A percentile compares a stretch with the other conserved stretches of the same genome.
These are phyloP conservation scores for Aphaenogaster ashmeadi DNA, from an alignment of 1,140 invertebrate genomes.

Conservation along the genomic window DNA sequence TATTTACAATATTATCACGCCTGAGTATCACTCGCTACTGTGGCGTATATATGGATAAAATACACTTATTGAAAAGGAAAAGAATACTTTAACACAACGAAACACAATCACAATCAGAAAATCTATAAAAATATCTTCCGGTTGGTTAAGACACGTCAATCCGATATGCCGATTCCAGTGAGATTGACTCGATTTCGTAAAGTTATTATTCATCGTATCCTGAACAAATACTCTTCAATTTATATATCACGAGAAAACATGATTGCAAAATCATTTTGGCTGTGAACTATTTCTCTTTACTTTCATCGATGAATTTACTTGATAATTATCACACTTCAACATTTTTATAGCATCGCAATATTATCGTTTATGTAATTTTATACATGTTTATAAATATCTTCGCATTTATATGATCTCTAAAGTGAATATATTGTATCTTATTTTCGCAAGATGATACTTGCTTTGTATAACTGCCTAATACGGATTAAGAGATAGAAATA, in stretches of 20 bases:
- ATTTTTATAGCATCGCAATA: constrained; percentile 14
- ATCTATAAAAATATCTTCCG: not conserved
- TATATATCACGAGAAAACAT: not conserved
- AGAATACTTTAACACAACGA: constrained; percentile 14
- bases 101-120: constrained; percentile 2
- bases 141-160: not conserved
- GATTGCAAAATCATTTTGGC: constrained; percentile 55
- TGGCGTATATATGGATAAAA: not conserved
- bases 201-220: not conserved
- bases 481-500: constrained; percentile 14
- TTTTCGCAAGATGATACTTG: not conserved
- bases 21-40: not conserved
- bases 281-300: constrained; percentile 43
- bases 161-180: not conserved
- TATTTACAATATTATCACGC: not conserved
- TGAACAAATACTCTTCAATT: not conserved
- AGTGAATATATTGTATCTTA: not conserved
- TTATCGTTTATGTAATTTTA: constrained; percentile 16
- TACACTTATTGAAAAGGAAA: not conserved
- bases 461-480: constrained; percentile 44
- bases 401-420: constrained; percentile 16
- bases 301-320: not conserved
- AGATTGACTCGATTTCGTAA: not conserved
- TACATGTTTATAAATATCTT: constrained; percentile 15
- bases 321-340: constrained; percentile 16